Evolutionary conservation across 2,888 invertebrate species (phyloP), one percentile per base, ranked within the genome.

Genomic region (Serripes groenlandicus): DNA sequence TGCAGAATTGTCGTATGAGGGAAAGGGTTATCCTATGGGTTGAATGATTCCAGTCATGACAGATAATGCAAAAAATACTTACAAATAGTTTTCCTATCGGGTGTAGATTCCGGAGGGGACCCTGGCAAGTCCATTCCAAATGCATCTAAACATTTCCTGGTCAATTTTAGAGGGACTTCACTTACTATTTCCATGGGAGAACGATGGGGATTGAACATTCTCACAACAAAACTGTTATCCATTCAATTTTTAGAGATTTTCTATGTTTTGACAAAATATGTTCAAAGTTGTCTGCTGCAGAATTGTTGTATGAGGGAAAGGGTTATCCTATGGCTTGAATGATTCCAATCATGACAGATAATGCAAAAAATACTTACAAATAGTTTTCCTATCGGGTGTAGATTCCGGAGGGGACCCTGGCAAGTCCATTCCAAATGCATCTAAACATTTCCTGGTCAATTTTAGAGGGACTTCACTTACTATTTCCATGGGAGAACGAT

Each of bases 221-320:
- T 96, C 15, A 97, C 97, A 35, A 97, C 96, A 94, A 97, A 97
- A 21, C 97, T 97, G 94, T 97, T n/a, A n/a, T n/a, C n/a, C n/a
- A n/a, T n/a, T n/a, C n/a, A n/a, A n/a, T n/a, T n/a, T n/a, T n/a
- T n/a, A n/a, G n/a, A n/a, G n/a, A n/a, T n/a, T n/a, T n/a, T n/a
- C n/a, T n/a, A n/a, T n/a, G n/a, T n/a, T n/a, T n/a, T n/a, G n/a
- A n/a, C n/a, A n/a, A n/a, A n/a, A n/a, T n/a, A n/a, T n/a, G n/a
- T n/a, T n/a, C n/a, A n/a, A n/a, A n/a, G n/a, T n/a, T n/a, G n/a
- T n/a, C n/a, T n/a, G n/a, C n/a, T n/a, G n/a, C n/a, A n/a, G n/a
- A n/a, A n/a, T n/a, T n/a, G n/a, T n/a, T n/a, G n/a, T n/a, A n/a
- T n/a, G n/a, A n/a, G n/a, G n/a, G n/a, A n/a, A n/a, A n/a, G n/a